phyloP scores from a whole-genome alignment of 2,797 vertebrate genomes.

The Pitangus sulphuratus region DNA sequence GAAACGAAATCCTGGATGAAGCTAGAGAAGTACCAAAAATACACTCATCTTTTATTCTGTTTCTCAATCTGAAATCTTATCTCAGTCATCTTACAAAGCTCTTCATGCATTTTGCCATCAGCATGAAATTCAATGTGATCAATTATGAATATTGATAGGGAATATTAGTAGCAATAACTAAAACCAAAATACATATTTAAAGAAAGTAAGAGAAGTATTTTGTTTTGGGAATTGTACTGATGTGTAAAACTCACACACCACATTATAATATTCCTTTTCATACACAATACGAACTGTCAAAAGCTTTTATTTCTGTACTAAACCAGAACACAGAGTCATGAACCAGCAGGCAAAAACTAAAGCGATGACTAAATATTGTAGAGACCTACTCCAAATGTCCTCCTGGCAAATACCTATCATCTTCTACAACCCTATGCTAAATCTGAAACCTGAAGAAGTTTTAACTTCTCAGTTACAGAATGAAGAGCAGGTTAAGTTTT shows the following conservation, averaged over 20 bases:
- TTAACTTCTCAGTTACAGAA: neutral
- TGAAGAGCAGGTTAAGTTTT: neutral
- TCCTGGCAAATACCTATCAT: neutral
- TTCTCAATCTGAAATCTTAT: neutral
- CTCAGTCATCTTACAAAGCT: neutral
- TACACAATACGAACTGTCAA: neutral
- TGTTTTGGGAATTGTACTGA: neutral
- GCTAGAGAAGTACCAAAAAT: neutral
- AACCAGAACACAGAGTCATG: neutral
- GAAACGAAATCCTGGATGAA: neutral
- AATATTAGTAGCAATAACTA: neutral
- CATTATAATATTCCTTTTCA: neutral
- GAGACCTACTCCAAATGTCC: neutral
- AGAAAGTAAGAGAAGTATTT: neutral
- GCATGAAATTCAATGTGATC: neutral
- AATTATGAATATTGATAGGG: neutral
- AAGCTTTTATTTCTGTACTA: neutral
- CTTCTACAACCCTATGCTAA: neutral
- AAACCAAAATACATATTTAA: neutral
- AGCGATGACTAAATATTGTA: neutral
- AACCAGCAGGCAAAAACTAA: neutral
- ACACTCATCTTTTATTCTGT: neutral
- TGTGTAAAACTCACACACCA: neutral
- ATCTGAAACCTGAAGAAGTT: neutral
- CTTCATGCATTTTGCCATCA: neutral